Conservation (phyloP, 2,797 vertebrate genomes). For the Geotrypetes seraphini region DNA sequence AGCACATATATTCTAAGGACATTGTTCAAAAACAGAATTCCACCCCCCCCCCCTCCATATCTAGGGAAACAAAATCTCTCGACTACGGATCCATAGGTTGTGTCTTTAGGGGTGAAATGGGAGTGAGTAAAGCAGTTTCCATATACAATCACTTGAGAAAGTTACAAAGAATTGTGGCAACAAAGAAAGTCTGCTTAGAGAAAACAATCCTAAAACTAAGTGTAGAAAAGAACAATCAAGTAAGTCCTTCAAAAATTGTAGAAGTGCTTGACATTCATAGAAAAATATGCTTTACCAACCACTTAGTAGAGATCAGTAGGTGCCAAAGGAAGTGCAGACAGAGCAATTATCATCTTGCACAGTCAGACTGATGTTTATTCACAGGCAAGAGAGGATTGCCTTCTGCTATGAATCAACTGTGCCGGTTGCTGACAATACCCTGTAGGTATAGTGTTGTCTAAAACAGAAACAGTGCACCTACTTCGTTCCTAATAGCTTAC, state of each 20-base stretch:
- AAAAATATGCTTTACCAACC: slow-evolving; percentile 54
- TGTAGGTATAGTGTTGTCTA: slow-evolving; percentile 33
- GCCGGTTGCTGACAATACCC: slow-evolving; percentile 50
- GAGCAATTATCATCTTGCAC: slow-evolving; percentile 58
- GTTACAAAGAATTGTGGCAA: slow-evolving; percentile 14
- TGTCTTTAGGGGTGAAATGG: neutral
- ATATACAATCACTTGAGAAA: slow-evolving; percentile 13
- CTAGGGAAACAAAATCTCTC: slow-evolving; percentile 19
- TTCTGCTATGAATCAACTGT: slow-evolving; percentile 48
- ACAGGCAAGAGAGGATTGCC: slow-evolving; percentile 42
- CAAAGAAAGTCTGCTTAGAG: slow-evolving; percentile 11
- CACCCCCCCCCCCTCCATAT: too few relatives aligned
- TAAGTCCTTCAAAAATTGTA: slow-evolving; percentile 48
- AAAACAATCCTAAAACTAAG: slow-evolving; percentile 34
- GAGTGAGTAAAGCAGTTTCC: neutral
- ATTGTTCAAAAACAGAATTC: neutral
- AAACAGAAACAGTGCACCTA: slow-evolving; percentile 30
- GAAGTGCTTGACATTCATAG: slow-evolving; percentile 48
- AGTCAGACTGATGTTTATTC: slow-evolving; percentile 59
- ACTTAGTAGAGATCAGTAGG: slow-evolving; percentile 56
- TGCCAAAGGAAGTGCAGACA: slow-evolving; percentile 52
- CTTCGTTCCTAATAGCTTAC: slow-evolving; percentile 42
- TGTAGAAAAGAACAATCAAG: slow-evolving; percentile 32
- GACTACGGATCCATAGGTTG: slow-evolving; percentile 26
- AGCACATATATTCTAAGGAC: neutral